Percentiles rank a stretch among this genome's conserved stretches.
Evolutionary conservation across 1,140 invertebrate species (phyloP).

Genomic region (Neuroterus valhalla): DNA sequence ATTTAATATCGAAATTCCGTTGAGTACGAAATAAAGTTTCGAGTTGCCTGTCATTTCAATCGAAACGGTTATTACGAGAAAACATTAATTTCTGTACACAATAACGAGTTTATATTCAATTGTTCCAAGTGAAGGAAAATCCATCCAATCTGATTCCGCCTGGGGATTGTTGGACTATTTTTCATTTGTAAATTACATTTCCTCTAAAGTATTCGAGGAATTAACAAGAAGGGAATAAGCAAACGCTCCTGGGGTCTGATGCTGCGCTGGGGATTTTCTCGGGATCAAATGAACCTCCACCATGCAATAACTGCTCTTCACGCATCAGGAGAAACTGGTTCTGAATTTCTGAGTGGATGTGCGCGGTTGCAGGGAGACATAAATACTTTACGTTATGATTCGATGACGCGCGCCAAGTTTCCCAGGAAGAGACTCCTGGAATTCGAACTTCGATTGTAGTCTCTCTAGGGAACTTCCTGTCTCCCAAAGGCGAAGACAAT

Average conservation of each 20-base stretch:
- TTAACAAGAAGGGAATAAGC: constrained; percentile 11
- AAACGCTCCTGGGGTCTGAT: neutral
- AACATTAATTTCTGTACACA: no score
- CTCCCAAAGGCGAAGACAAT: constrained; percentile 11
- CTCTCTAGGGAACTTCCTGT: neutral
- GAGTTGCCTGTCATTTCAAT: no score
- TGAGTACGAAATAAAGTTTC: no score
- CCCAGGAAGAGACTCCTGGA: constrained; percentile 7
- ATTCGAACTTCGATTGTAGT: constrained; percentile 17
- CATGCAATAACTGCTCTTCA: constrained; percentile 11
- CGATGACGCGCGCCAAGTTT: constrained; percentile 23
- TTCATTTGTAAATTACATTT: neutral
- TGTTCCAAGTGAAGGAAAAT: neutral
- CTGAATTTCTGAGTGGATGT: constrained; percentile 30
- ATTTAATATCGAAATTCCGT: no score
- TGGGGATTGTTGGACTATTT: neutral
- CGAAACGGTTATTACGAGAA: no score
- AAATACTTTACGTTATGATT: constrained; percentile 29
- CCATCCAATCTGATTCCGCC: neutral
- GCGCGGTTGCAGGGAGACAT: constrained; percentile 24
- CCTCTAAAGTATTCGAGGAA: neutral
- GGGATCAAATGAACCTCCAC: constrained; percentile 26
- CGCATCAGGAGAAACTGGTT: constrained; percentile 25
- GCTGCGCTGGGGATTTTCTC: constrained; percentile 11
- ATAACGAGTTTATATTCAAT: no score